Conservation (phyloP, 2,113 vertebrate genomes). For the Hydropotes inermis region DNA sequence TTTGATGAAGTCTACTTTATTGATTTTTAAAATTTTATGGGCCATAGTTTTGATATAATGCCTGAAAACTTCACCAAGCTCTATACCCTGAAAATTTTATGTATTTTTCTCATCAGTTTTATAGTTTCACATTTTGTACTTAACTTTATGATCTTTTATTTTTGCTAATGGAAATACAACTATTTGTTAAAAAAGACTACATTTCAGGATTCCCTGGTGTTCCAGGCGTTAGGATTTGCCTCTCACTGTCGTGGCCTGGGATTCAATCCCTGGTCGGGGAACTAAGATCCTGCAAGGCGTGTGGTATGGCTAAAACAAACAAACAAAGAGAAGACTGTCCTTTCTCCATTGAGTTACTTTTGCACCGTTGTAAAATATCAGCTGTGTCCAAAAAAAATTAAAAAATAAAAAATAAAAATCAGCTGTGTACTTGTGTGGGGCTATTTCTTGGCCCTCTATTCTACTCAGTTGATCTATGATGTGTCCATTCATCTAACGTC, state of each 20-base stretch:
- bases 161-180: neutral
- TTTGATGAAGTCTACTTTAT: neutral
- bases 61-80: neutral
- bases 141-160: neutral
- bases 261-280: neutral
- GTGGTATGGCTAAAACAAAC: neutral
- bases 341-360: neutral
- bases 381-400: neutral
- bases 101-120: neutral
- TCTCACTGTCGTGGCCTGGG: neutral
- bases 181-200: neutral
- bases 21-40: neutral
- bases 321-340: neutral
- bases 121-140: neutral
- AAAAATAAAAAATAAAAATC: neutral
- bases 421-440: neutral
- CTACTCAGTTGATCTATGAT: neutral
- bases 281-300: neutral
- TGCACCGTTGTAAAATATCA: neutral
- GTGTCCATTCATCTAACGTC: neutral
- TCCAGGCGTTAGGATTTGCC: neutral
- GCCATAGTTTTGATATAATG: neutral
- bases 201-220: neutral
- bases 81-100: neutral
- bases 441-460: neutral